Percentiles rank a stretch among this genome's conserved stretches.
Conservation (phyloP, 1,140 invertebrate species). For the Kradibia gibbosae region DNA sequence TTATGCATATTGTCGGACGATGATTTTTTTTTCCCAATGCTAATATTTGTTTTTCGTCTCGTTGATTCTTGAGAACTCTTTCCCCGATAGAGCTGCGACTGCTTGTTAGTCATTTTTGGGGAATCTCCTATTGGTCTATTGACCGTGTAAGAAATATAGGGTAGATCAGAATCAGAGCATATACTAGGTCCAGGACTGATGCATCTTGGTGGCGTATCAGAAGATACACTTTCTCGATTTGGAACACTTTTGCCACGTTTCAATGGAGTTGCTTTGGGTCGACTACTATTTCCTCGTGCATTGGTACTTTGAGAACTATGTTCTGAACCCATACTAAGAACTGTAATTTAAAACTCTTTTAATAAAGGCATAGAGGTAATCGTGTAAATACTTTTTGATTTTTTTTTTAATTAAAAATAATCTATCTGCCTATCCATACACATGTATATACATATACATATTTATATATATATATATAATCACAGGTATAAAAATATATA, state of each 20-base stretch:
- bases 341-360: neutral
- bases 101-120: constrained; percentile 81
- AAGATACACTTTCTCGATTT: constrained; percentile 70
- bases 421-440: too few relatives aligned
- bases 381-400: too few relatives aligned
- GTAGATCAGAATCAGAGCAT: constrained; percentile 91
- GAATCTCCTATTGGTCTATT: constrained; percentile 92
- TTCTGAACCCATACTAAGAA: constrained; percentile 74
- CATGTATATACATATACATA: too few relatives aligned
- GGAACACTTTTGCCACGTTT: constrained; percentile 76
- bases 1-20: constrained; percentile 73
- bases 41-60: constrained; percentile 61
- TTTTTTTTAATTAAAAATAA: too few relatives aligned
- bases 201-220: constrained; percentile 76
- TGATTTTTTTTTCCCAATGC: constrained; percentile 59
- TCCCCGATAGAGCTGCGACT: constrained; percentile 67
- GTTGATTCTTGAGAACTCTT: constrained; percentile 66
- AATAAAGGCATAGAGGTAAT: neutral
- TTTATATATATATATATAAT: neutral
- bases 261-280: constrained; percentile 64
- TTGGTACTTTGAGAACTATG: constrained; percentile 71
- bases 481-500: neutral
- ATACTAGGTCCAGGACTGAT: constrained; percentile 88
- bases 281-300: constrained; percentile 55
- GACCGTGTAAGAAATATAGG: constrained; percentile 95